A percentile compares a stretch with the other conserved stretches of the same genome.
These are phyloP conservation scores for Myiotriccus ornatus DNA, from an alignment of 2,797 vertebrate genomes.

Conservation along the genomic window DNA sequence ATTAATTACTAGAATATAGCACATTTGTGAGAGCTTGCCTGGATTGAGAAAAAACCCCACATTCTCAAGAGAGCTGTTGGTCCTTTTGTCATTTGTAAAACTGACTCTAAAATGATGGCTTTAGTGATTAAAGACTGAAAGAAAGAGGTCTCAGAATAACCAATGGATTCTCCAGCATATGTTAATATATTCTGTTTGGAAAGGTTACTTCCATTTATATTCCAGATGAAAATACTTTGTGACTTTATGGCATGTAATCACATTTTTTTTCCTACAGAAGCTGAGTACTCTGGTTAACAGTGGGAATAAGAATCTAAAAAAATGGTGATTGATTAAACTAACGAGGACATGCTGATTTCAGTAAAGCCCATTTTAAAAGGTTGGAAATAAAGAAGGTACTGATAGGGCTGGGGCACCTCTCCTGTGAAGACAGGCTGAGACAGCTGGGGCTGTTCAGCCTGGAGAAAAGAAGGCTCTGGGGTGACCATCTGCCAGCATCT, in stretches of 20 bases:
- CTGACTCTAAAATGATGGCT: background rate
- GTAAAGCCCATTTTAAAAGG: background rate
- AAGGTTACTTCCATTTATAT: constrained; percentile 64
- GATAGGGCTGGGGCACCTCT: background rate
- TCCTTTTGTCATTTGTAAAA: constrained; percentile 27
- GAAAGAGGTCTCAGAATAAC: constrained; percentile 15
- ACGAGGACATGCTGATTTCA: background rate
- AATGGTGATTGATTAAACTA: background rate
- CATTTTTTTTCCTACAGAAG: background rate
- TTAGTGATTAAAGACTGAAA: constrained; percentile 46
- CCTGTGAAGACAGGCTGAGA: background rate
- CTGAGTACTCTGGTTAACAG: background rate
- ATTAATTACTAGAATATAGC: background rate
- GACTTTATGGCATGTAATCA: constrained; percentile 5
- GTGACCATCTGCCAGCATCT: background rate
- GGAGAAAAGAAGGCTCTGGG: background rate
- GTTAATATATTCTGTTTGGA: constrained; percentile 54
- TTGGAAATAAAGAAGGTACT: background rate
- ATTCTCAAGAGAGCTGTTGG: background rate
- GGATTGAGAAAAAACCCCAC: background rate
- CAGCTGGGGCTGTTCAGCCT: background rate
- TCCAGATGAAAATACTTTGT: constrained; percentile 50
- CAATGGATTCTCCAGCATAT: constrained; percentile 6
- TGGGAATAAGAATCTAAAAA: background rate
- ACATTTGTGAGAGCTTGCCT: background rate